Evolutionary conservation across 2,888 invertebrate species (phyloP), one percentile per base, ranked within the genome.

Genomic region (Autographa pulchrina): DNA sequence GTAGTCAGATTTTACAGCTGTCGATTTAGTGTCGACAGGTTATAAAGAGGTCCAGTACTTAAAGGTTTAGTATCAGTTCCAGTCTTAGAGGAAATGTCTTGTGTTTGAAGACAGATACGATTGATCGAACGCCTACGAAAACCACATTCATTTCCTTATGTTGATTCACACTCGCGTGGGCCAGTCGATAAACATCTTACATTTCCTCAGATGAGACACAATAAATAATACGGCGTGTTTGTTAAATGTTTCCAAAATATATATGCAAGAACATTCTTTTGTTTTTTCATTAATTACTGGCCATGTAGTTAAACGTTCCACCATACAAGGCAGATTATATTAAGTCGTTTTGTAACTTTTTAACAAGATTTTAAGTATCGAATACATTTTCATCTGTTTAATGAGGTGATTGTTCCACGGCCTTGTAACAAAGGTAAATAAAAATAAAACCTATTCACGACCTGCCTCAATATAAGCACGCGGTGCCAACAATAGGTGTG

Each of bases 401-500:
- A 73, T 59, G 69, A 70, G 65, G 60, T 65, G 32, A 59, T 58
- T 56, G 48, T 73, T 64, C 61, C 31, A 59, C 54, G 43, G 72
- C 69, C 67, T 74, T 70, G 63, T 70, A 70, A 77, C 70, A 65
- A 63, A 80, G 70, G 67, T 77, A 75, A 74, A 77, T 75, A 75
- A 77, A 74, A 75, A 61, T 31, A 62, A 62, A 70, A 48, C 48
- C 48, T 79, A 71, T 72, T 71, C 61, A 65, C 82, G 73, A 85
- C 83, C 84, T 85, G 80, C 86, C 86, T 85, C 86, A 90, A 90
- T 88, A 88, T 82, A 88, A 90, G 90, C 88, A 89, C 86, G 85
- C 86, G 86, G 85, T 75, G 80, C 78, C 70, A 78, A 91, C 91
- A 92, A 90, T 92, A 88, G 89, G 89, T 88, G 86, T 84, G 84